phyloP scores from a whole-genome alignment of 2,888 invertebrate species.

The Eudasyphora cyanicolor region DNA sequence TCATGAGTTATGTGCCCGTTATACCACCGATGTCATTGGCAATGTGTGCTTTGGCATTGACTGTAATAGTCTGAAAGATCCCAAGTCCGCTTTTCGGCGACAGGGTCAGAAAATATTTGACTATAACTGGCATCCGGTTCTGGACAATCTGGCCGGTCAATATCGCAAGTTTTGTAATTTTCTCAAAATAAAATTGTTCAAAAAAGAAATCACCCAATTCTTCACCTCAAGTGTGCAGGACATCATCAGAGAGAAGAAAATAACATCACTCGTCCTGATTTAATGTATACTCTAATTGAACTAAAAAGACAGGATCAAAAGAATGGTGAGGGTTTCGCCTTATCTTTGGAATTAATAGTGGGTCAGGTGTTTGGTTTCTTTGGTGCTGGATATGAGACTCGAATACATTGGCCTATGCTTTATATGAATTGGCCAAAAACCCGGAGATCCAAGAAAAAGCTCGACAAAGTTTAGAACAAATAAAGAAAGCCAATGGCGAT shows the following conservation, averaged over 20 bases:
- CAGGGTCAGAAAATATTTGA: slow-evolving; percentile 68
- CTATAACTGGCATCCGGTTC: slow-evolving; percentile 59
- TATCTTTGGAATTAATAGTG: slow-evolving; percentile 80
- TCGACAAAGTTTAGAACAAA: slow-evolving; percentile 67
- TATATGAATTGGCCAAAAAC: too few relatives aligned
- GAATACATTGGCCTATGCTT: slow-evolving; percentile 80
- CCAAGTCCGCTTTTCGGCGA: slow-evolving; percentile 73
- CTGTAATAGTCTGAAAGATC: too few relatives aligned
- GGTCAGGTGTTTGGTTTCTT: slow-evolving; percentile 82
- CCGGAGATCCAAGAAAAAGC: slow-evolving; percentile 69
- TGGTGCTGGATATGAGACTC: slow-evolving; percentile 82
- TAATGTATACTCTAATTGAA: slow-evolving; percentile 80
- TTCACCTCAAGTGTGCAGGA: slow-evolving; percentile 78
- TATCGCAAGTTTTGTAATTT: slow-evolving; percentile 66
- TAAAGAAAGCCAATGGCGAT: slow-evolving; percentile 65
- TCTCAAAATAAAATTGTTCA: slow-evolving; percentile 66
- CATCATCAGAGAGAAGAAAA: slow-evolving; percentile 77
- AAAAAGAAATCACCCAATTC: slow-evolving; percentile 70
- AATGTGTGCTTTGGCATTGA: too few relatives aligned
- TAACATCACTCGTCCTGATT: slow-evolving; percentile 79
- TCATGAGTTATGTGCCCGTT: too few relatives aligned
- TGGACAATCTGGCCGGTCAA: slow-evolving; percentile 65
- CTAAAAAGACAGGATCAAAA: slow-evolving; percentile 72
- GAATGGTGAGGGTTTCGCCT: slow-evolving; percentile 56
- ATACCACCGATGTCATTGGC: too few relatives aligned